Base-by-base conservation (phyloP, 2,113 vertebrate species). In the Ceyx cyanopectus region DNA sequence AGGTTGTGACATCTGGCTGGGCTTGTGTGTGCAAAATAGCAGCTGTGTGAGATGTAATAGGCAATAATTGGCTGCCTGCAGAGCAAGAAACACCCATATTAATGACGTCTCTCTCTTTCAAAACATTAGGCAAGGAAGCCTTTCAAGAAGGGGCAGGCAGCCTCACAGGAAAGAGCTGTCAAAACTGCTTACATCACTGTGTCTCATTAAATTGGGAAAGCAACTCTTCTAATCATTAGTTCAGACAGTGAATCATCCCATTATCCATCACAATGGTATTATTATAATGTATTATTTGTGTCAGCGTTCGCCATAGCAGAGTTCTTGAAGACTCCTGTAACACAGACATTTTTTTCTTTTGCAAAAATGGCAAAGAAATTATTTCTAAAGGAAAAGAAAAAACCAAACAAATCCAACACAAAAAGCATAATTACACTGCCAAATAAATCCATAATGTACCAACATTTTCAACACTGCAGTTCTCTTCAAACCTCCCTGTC, bases 31-130 rank as follows among this genome's bases (percentile, higher is more conserved):
- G 90, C 62, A 78, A 92, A 96, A 60, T 5, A 95, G 88, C 93
- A 87, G 81, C 88, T 88, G 74, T 86, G 75, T 85, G 70, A 87
- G 93, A 94, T 3, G 23, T 90, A 88, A 95, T 87, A 86, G 79
- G 87, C 68, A 94, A 66, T 93, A 94, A 97, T 93, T 93, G 95
- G 94, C 86, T 94, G 87, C 94, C 90, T 88, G 86, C 70, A 67
- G 94, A 95, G 95, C 66, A 86, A 88, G 90, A 93, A 96, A 94
- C 95, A 91, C 72, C 88, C 87, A 78, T 30, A 0, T 69, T 75
- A 93, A 82, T 85, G 92, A 76, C 18, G 53, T 83, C 60, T 94
- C 66, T 77, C 66, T 60, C 85, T 76, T 94, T 72, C 73, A 20
- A 89, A 94, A 67, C 67, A 67, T 72, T 82, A 89, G 63, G 76